phyloP scores from a whole-genome alignment of 2,888 invertebrate genomes.

The Hartigia nigra region DNA sequence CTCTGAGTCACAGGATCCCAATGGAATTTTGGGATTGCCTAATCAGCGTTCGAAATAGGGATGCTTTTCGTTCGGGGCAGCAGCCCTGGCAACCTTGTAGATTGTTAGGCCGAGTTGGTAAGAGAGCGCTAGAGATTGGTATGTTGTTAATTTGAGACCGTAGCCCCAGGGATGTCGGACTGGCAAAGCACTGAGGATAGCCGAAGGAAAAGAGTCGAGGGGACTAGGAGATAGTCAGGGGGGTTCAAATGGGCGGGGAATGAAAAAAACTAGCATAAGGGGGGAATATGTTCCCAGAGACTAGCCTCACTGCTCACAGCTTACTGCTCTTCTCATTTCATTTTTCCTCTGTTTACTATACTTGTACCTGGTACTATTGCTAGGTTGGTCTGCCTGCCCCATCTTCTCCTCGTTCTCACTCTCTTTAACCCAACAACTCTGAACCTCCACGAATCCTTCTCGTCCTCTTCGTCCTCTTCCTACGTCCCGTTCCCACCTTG shows the following conservation, averaged over 20 bases:
- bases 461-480: constrained; percentile 20
- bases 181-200: not conserved
- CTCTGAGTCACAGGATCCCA: constrained; percentile 2
- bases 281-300: constrained; percentile 28
- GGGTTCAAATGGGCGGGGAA: constrained; percentile 32
- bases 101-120: constrained; percentile 48
- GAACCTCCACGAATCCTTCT: constrained; percentile 3
- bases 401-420: not conserved
- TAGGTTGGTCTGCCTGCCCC: not conserved
- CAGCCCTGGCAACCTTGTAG: constrained; percentile 27
- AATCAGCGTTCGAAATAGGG: constrained; percentile 8
- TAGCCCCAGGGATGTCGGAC: constrained; percentile 47
- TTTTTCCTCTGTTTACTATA: not conserved
- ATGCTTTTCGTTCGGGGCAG: not conserved
- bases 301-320: not conserved
- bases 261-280: not conserved
- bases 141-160: constrained; percentile 65
- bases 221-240: constrained; percentile 11
- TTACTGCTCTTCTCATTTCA: not conserved
- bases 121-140: constrained; percentile 57
- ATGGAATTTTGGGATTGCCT: constrained; percentile 8
- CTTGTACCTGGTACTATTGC: not conserved
- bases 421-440: not conserved
- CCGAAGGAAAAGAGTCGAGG: not conserved
- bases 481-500: constrained; percentile 5